Evolutionary conservation across 2,113 vertebrate genomes (phyloP).

Genomic region (Dicaeum eximium): DNA sequence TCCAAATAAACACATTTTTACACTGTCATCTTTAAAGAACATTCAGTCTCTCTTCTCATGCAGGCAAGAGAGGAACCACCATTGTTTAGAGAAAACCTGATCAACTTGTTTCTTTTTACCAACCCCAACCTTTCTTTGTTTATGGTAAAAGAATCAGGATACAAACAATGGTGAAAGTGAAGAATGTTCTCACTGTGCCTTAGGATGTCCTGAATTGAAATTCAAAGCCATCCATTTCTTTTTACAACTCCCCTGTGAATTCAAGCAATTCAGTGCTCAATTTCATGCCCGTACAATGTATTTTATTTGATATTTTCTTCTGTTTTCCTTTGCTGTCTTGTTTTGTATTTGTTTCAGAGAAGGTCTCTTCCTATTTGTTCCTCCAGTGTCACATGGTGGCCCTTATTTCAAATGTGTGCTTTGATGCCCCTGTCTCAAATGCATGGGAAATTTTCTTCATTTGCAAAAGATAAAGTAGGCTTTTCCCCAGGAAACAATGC

Average conservation of each 20-base stretch:
- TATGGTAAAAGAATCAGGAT: background rate
- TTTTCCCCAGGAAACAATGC: background rate
- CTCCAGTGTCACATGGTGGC: background rate
- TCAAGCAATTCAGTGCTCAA: background rate
- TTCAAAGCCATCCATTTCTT: background rate
- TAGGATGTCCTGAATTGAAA: background rate
- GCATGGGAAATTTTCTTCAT: background rate
- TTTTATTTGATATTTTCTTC: background rate
- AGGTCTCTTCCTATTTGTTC: background rate
- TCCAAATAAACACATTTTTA: background rate
- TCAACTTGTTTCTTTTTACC: background rate
- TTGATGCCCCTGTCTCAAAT: background rate
- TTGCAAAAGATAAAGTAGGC: background rate
- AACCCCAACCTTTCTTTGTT: background rate
- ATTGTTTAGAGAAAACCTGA: background rate
- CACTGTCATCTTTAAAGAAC: background rate
- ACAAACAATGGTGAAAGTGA: background rate
- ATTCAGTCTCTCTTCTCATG: background rate
- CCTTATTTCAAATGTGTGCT: background rate
- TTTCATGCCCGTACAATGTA: background rate
- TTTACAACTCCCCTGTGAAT: background rate
- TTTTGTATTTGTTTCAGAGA: background rate
- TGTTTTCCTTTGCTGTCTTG: background rate
- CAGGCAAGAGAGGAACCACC: background rate
- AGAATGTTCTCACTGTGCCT: background rate